Conservation (phyloP, 2,797 vertebrate genomes). For the Myotis findleyi region DNA sequence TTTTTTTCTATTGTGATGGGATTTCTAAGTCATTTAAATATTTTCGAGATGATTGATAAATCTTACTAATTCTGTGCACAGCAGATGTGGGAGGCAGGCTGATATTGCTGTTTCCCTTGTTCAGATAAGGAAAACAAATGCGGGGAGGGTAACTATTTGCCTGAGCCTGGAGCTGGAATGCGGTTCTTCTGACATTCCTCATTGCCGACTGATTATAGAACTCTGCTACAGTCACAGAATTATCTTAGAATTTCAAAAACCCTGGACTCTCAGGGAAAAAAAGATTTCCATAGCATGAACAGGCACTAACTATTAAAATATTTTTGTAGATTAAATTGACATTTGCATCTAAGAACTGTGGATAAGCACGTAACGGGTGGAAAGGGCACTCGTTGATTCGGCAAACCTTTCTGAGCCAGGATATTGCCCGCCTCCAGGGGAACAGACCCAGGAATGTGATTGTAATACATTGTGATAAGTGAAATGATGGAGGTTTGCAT, state of each 20-base stretch:
- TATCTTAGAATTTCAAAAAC: slow-evolving; percentile 50
- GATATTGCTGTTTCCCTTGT: slow-evolving; percentile 45
- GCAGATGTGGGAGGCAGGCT: slow-evolving; percentile 62
- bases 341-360: slow-evolving; percentile 17
- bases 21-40: slow-evolving; percentile 58
- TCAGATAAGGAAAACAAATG: slow-evolving; percentile 65
- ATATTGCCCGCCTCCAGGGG: neutral
- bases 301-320: slow-evolving; percentile 4
- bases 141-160: slow-evolving; percentile 47
- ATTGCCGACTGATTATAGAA: slow-evolving; percentile 42
- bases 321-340: slow-evolving; percentile 47
- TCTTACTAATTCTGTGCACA: slow-evolving; percentile 49
- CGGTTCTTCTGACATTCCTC: slow-evolving; percentile 52
- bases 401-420: slow-evolving; percentile 19
- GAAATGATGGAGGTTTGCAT: neutral
- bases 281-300: neutral
- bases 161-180: slow-evolving; percentile 39
- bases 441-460: neutral
- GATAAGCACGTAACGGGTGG: neutral
- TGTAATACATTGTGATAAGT: neutral
- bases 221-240: neutral
- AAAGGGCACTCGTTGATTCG: neutral
- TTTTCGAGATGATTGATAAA: slow-evolving; percentile 60
- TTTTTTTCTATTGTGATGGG: slow-evolving; percentile 50
- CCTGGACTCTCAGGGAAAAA: slow-evolving; percentile 6